Base-by-base conservation (phyloP, 2,888 invertebrate species). In the Dendrolimus houi region DNA sequence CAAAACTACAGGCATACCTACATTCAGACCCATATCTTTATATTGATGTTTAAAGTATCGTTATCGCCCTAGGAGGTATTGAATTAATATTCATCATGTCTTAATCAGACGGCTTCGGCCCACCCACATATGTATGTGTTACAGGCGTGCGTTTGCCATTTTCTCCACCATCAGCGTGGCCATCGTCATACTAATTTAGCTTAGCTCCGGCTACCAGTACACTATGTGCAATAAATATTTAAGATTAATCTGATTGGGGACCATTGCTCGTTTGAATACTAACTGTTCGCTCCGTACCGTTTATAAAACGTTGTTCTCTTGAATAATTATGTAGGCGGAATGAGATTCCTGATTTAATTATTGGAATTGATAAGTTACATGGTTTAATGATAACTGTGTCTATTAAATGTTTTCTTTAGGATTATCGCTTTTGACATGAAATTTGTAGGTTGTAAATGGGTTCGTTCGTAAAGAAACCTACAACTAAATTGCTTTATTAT, bases 161-260 rank as follows among this genome's bases (percentile, higher is more conserved):
- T 81, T 81, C 83, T 77, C 82, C 81, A 84, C 83, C 87, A 89
- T 87, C 88, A 75, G 83, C 70, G 81, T 70, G 75, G 71, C 80
- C 83, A 88, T 87, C 84, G 75, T 86, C 83, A 90, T 89, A 88
- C 90, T 87, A 90, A 90, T 90, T 88, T 81, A 80, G 66, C 75
- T 67, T 72, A 79, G 69, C 80, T 79, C 77, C 75, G 77, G 77
- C 79, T 84, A 77, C 85, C 82, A 83, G 81, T 80, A 74, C 77
- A 77, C 81, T 81, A 79, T 88, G 85, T 80, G 86, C 85, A 90
- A 89, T 90, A 89, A 90, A 89, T 90, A 90, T 89, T 89, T 88
- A 86, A 87, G 85, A 87, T 87, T 86, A 86, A 88, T 88, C 88
- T 82, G 90, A 89, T 89, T 83, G 81, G 77, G 73, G 68, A 72